Evolutionary conservation across 2,888 invertebrate species (phyloP).

Genomic region (Lacanobia oleracea): DNA sequence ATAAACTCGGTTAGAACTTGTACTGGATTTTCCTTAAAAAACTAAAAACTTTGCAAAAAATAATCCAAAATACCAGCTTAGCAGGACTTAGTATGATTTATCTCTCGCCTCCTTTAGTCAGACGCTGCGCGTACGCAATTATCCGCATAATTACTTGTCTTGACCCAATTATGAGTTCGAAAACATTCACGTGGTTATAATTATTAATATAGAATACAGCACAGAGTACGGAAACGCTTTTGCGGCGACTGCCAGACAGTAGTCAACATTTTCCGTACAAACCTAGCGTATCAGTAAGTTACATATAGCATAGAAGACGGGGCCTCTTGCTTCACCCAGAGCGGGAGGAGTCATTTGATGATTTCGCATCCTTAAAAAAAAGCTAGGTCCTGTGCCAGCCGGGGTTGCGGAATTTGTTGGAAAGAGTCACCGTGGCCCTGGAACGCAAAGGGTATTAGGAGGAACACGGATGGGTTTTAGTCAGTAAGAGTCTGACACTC

Average conservation of each 20-base stretch:
- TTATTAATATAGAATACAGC: slow-evolving; percentile 62
- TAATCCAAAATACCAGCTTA: neutral
- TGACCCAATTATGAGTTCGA: slow-evolving; percentile 66
- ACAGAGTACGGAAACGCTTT: neutral
- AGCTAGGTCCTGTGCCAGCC: too few relatives aligned
- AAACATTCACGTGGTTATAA: slow-evolving; percentile 61
- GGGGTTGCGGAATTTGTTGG: too few relatives aligned
- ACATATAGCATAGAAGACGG: too few relatives aligned
- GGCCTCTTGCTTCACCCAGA: too few relatives aligned
- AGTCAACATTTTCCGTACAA: neutral
- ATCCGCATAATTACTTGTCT: slow-evolving; percentile 64
- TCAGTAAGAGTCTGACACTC: too few relatives aligned
- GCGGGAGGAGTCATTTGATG: too few relatives aligned
- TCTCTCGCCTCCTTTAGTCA: slow-evolving; percentile 32
- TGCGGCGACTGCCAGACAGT: neutral
- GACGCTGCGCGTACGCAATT: slow-evolving; percentile 40
- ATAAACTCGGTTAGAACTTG: too few relatives aligned
- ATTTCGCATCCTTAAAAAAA: too few relatives aligned
- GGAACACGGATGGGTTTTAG: too few relatives aligned
- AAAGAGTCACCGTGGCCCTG: too few relatives aligned
- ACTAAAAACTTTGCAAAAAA: neutral
- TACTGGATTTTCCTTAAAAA: neutral
- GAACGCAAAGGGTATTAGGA: too few relatives aligned
- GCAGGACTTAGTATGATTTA: slow-evolving; percentile 42
- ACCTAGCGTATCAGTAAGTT: too few relatives aligned